These are phyloP conservation scores for Dicyrtoma fusca DNA, from an alignment of 2,888 invertebrate species.

Conservation along the genomic window DNA sequence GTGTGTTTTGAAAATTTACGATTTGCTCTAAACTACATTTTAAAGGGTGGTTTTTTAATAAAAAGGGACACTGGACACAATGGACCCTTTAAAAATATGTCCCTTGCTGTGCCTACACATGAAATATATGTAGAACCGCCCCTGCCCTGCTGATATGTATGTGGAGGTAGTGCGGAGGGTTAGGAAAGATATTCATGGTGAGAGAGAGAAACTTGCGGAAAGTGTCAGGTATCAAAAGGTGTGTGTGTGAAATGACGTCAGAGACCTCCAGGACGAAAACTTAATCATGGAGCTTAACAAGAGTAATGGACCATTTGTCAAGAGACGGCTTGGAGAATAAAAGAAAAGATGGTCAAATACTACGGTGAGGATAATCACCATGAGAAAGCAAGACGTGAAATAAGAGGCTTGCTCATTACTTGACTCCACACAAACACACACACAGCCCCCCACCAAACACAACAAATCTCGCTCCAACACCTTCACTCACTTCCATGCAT, in stretches of 20 bases:
- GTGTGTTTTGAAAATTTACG: too few relatives aligned
- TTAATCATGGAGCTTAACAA: conserved; percentile 33
- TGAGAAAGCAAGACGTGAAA: conserved; percentile 18
- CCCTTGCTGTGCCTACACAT: too few relatives aligned
- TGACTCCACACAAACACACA: too few relatives aligned
- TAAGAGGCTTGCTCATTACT: not conserved
- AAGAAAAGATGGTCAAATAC: conserved; percentile 34
- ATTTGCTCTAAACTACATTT: too few relatives aligned
- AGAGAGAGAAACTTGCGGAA: conserved; percentile 23
- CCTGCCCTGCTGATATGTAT: too few relatives aligned
- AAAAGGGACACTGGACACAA: too few relatives aligned
- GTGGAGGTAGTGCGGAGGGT: not conserved
- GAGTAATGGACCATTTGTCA: conserved; percentile 29
- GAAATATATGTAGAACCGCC: too few relatives aligned
- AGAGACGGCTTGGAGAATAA: conserved; percentile 17
- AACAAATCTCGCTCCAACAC: too few relatives aligned
- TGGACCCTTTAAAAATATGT: too few relatives aligned
- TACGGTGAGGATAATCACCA: conserved; percentile 26
- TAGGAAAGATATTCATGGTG: not conserved
- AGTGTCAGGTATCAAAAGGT: conserved; percentile 34
- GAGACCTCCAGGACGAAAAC: conserved; percentile 35
- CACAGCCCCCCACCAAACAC: too few relatives aligned
- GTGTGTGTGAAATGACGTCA: conserved; percentile 24
- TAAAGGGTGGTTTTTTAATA: too few relatives aligned
- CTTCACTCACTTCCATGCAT: too few relatives aligned